Conservation (phyloP, 2,888 invertebrate species). For the Scaptomyza polygonia region DNA sequence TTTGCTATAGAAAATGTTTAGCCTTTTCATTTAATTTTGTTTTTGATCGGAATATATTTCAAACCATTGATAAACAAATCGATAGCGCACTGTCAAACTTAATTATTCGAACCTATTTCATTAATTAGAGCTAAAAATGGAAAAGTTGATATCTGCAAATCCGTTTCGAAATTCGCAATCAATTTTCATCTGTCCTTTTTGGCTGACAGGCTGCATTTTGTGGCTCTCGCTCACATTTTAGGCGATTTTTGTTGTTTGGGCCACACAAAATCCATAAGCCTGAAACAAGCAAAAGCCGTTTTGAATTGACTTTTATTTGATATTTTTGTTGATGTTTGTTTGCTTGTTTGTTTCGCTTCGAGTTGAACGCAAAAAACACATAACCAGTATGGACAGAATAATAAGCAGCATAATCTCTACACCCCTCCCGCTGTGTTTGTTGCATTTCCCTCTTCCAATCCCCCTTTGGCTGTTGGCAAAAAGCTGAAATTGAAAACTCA, state of each 20-base stretch:
- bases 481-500: constrained; percentile 76
- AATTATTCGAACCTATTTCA: constrained; percentile 3
- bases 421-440: not conserved
- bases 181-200: constrained; percentile 40
- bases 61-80: not conserved
- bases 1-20: too few relatives aligned
- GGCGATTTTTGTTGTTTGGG: not conserved
- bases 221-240: not conserved
- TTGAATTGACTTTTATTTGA: constrained; percentile 27
- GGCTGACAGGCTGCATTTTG: constrained; percentile 30
- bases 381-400: constrained; percentile 16
- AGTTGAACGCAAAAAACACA: constrained; percentile 28
- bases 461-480: constrained; percentile 31
- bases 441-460: not conserved
- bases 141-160: constrained; percentile 19
- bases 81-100: constrained; percentile 1
- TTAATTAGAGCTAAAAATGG: not conserved
- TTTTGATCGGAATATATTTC: too few relatives aligned
- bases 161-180: constrained; percentile 40
- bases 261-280: constrained; percentile 20
- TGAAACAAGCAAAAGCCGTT: constrained; percentile 45
- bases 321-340: not conserved
- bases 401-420: constrained; percentile 45
- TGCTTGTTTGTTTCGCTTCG: constrained; percentile 12
- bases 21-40: too few relatives aligned